Evolutionary conservation across 2,888 invertebrate species (phyloP).

Genomic region (Sarcophaga variegata): DNA sequence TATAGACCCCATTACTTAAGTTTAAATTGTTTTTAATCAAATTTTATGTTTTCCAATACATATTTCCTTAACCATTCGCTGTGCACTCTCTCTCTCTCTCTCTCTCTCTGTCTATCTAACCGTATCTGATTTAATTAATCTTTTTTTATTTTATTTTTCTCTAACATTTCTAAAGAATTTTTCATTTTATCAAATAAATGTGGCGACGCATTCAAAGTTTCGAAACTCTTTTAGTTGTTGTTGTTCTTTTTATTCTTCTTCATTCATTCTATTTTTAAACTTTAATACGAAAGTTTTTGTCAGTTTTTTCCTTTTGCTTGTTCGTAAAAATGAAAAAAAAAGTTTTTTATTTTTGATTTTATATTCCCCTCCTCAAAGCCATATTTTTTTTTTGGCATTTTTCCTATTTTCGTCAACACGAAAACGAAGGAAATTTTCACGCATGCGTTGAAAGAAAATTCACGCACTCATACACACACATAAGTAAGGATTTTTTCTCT

Average conservation of each 20-base stretch:
- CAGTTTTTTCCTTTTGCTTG: slow-evolving; percentile 10
- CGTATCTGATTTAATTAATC: not conserved
- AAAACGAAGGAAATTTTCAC: slow-evolving; percentile 22
- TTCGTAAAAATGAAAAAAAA: not conserved
- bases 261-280: not conserved
- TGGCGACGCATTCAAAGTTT: slow-evolving; percentile 21
- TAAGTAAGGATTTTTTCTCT: not conserved
- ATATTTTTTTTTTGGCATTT: slow-evolving; percentile 32
- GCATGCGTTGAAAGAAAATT: slow-evolving; percentile 44
- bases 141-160: not conserved
- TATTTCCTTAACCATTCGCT: too few relatives aligned
- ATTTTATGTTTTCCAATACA: too few relatives aligned
- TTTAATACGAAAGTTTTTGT: not conserved
- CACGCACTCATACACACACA: not conserved
- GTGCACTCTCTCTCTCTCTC: too few relatives aligned
- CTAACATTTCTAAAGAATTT: not conserved
- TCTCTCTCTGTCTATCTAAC: not conserved
- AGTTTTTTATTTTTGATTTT: not conserved
- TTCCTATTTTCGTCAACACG: slow-evolving; percentile 2
- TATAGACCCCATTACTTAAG: too few relatives aligned
- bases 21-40: too few relatives aligned
- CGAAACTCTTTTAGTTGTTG: not conserved
- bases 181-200: slow-evolving; percentile 28
- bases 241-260: too few relatives aligned
- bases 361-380: slow-evolving; percentile 40